A percentile compares a stretch with the other conserved stretches of the same genome.
phyloP scores from a whole-genome alignment of 2,113 vertebrate species.

The Leucoraja erinaceus region DNA sequence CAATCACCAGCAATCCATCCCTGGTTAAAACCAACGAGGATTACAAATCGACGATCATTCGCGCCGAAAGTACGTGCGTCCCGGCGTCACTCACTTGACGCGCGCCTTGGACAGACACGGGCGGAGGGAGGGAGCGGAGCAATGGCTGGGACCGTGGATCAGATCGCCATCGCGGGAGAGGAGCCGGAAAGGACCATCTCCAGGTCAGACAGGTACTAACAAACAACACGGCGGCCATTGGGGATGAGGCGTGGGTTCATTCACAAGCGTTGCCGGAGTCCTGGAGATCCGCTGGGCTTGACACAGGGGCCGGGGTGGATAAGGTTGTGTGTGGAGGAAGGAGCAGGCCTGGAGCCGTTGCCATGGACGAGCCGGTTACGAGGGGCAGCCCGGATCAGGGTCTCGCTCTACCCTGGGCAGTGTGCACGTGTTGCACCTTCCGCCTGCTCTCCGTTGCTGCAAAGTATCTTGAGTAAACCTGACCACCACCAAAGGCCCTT shows the following conservation, averaged over 20 bases:
- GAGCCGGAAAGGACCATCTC: not conserved
- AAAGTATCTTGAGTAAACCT: not conserved
- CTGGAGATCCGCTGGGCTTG: not conserved
- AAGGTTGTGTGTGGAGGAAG: not conserved
- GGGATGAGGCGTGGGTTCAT: no score
- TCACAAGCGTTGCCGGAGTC: not conserved
- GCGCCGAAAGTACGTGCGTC: not conserved
- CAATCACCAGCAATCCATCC: not conserved
- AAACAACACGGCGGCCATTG: not conserved
- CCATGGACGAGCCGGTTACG: no score
- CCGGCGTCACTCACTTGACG: not conserved
- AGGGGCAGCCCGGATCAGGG: not conserved
- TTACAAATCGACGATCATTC: not conserved
- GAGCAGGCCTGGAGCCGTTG: not conserved
- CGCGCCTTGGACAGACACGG: not conserved
- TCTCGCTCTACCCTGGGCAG: not conserved
- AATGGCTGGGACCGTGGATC: conserved; percentile 6
- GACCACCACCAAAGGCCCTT: not conserved
- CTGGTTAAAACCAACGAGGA: not conserved
- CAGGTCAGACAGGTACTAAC: conserved; percentile 11
- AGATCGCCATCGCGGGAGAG: not conserved
- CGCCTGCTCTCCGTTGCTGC: no score
- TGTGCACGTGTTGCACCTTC: no score
- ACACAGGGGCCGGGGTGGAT: not conserved
- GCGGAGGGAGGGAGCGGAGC: not conserved